These are phyloP conservation scores for Neosilurus hyrtlii DNA, from an alignment of 2,797 vertebrate species.

Conservation along the genomic window DNA sequence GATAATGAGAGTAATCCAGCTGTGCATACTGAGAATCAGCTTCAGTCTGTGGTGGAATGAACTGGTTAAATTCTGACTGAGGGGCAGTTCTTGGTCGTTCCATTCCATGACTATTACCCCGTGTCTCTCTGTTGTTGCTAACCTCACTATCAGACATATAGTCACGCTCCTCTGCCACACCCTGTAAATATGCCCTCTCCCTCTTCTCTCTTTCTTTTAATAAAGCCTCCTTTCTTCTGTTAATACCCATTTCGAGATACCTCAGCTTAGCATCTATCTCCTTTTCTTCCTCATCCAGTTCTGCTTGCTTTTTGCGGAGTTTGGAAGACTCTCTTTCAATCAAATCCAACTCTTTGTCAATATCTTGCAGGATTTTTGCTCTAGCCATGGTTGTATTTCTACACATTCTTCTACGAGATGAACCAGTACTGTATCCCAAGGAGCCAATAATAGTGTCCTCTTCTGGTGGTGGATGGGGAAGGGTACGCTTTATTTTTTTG, in stretches of 20 bases:
- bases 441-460: slow-evolving; percentile 80
- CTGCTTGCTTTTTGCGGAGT: slow-evolving; percentile 97
- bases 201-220: slow-evolving; percentile 97
- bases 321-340: slow-evolving; percentile 98
- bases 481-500: slow-evolving; percentile 97
- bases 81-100: slow-evolving; percentile 95
- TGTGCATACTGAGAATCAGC: slow-evolving; percentile 90
- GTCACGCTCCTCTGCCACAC: slow-evolving; percentile 97
- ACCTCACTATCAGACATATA: slow-evolving; percentile 99
- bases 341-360: slow-evolving; percentile 96
- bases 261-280: slow-evolving; percentile 97
- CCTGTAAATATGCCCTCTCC: slow-evolving; percentile 96
- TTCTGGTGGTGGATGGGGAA: slow-evolving; percentile 95
- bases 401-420: slow-evolving; percentile 90
- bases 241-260: slow-evolving; percentile 99
- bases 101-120: slow-evolving; percentile 81
- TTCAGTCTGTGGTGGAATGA: slow-evolving; percentile 93
- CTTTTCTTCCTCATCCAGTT: slow-evolving; percentile 98
- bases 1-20: slow-evolving; percentile 90
- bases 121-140: slow-evolving; percentile 87
- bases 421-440: slow-evolving; percentile 83
- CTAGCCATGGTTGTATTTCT: slow-evolving; percentile 96
- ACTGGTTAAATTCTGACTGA: slow-evolving; percentile 93
- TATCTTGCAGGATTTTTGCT: slow-evolving; percentile 98
- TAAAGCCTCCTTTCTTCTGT: slow-evolving; percentile 93